Percentiles rank a stretch among this genome's conserved stretches.
Evolutionary conservation across 2,113 vertebrate genomes (phyloP).

Genomic region (Apteryx owenii): DNA sequence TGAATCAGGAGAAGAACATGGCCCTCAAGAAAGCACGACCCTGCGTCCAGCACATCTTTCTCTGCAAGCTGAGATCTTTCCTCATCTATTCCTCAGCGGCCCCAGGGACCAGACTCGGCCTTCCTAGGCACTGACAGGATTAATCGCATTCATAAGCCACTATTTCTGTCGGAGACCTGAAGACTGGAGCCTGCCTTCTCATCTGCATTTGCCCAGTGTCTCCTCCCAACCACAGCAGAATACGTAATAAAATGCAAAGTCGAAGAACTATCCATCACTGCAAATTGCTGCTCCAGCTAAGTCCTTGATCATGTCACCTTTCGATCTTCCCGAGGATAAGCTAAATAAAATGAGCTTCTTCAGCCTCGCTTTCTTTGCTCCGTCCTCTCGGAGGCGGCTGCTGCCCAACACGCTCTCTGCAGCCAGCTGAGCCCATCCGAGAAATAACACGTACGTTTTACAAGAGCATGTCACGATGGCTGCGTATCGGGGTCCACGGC

Average conservation of each 20-base stretch:
- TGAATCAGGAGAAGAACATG: background rate
- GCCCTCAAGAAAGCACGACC: background rate
- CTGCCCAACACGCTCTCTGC: too few species aligned
- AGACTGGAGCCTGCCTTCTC: background rate
- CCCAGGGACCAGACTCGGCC: background rate
- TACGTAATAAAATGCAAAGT: fast-evolving
- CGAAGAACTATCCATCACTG: background rate
- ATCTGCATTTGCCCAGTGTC: background rate
- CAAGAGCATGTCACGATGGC: too few species aligned
- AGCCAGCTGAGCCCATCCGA: background rate
- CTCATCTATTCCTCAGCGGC: background rate
- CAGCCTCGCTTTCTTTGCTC: background rate
- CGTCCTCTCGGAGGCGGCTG: background rate
- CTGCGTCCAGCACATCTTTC: background rate
- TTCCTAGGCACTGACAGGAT: too few species aligned
- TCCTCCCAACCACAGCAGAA: background rate
- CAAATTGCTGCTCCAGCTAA: fast-evolving
- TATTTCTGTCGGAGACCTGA: too few species aligned
- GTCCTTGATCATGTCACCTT: background rate
- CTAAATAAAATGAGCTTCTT: background rate
- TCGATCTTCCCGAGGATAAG: background rate
- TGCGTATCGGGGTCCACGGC: too few species aligned
- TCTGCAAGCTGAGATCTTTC: background rate
- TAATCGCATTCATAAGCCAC: too few species aligned
- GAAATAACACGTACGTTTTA: too few species aligned